Percentiles rank a stretch among this genome's conserved stretches.
phyloP scores from a whole-genome alignment of 2,888 invertebrate genomes.

The Yponomeuta malinellus region DNA sequence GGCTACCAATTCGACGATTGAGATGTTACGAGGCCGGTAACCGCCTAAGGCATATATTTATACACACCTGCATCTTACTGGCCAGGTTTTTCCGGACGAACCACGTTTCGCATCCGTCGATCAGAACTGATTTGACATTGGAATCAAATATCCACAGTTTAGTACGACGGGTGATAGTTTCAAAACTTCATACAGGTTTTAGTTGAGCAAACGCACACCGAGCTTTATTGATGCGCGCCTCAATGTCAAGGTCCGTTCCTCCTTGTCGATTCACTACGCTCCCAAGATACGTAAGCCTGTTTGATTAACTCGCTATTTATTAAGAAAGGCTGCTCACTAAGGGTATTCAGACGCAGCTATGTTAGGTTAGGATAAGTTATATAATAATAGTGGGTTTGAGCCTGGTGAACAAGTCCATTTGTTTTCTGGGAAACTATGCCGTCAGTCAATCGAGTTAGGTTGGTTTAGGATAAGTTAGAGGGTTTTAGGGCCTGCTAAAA shows the following conservation, averaged over 20 bases:
- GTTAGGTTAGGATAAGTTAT: no score
- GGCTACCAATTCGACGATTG: neutral
- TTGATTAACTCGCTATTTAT: neutral
- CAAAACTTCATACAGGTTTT: neutral
- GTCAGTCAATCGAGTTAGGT: no score
- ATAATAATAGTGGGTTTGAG: no score
- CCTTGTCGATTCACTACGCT: neutral
- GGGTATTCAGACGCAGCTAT: neutral
- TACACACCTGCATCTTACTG: neutral
- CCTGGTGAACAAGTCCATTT: no score
- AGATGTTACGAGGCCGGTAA: no score
- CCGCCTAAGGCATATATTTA: neutral
- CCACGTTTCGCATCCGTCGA: no score
- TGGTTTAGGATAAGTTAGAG: no score
- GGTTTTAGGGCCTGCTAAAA: neutral
- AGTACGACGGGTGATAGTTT: neutral
- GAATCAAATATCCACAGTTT: neutral
- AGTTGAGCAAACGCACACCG: neutral
- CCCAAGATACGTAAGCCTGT: neutral
- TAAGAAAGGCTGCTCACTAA: neutral
- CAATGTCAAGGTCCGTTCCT: neutral
- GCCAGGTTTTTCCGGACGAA: neutral
- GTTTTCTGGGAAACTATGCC: no score
- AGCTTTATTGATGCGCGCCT: neutral
- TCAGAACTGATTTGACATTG: no score